Evolutionary conservation across 2,797 vertebrate genomes (phyloP), one percentile per base, ranked within the genome.

Genomic region (Anomalospiza imberbis): DNA sequence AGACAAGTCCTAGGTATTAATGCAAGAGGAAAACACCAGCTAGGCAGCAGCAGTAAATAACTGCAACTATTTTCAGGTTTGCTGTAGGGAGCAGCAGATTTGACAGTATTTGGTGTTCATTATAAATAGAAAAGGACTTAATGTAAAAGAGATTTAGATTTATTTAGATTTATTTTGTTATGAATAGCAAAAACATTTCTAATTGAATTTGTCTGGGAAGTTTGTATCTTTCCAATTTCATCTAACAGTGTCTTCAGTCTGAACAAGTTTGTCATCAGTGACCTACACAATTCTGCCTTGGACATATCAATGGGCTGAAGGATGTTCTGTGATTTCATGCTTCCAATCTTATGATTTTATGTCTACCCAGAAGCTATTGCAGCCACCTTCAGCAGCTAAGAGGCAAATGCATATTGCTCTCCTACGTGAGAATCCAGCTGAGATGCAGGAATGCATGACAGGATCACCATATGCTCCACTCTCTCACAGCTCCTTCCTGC

Each of bases 311-410:
- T 13, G 20, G 38, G 13, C 16, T 75, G 51, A 91, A 68, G 77
- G 66, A 40, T 36, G 17, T 68, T 78, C 68, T 85, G 31, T 36
- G 18, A 14, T 81, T 94, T 31, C 47, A 34, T 84, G 17, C 11
- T 15, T 48, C 42, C 31, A 63, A 31, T 77, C 28, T 47, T 34
- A 61, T 3, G 6, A 40, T 81, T 84, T 66, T 63, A 4, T 61
- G 3, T 40, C 78, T 81, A 72, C 48, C 9, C 55, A 78, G 66
- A 81, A 93, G n/a, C 31, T 85, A n/a, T 29, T 83, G 70, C 62
- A 95, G n/a, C 65, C 78, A 92, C 89, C 85, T 96, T 96, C 85
- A 93, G 79, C 60, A 26, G 79, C 76, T 50, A 95, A 97, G 50
- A 96, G 87, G 73, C 62, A 88, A 94, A 95, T 57, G 40, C 61